phyloP scores from a whole-genome alignment of 2,888 invertebrate species.

The Hyposoter dolosus region DNA sequence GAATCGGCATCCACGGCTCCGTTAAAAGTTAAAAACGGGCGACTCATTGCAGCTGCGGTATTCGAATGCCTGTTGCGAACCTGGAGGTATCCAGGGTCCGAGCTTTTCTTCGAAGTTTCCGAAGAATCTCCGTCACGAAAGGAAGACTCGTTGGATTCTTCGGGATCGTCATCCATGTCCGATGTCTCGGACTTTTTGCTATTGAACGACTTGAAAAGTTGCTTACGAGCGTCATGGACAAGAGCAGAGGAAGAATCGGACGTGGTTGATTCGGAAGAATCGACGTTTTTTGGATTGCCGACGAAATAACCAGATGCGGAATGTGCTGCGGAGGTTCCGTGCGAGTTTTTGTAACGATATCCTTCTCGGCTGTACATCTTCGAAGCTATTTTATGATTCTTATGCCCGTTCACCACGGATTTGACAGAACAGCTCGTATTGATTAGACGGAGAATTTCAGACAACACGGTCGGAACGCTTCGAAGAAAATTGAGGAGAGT shows the following conservation, averaged over 20 bases:
- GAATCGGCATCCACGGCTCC: background rate
- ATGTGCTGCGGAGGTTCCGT: background rate
- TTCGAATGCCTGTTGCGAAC: background rate
- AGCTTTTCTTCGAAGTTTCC: background rate
- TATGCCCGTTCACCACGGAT: background rate
- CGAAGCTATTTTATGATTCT: background rate
- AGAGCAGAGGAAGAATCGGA: background rate
- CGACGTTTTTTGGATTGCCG: background rate
- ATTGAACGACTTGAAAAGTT: background rate
- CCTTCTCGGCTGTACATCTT: background rate
- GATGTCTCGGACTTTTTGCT: background rate
- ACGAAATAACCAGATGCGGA: background rate
- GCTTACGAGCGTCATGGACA: background rate
- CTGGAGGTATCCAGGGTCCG: background rate
- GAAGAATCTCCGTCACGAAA: background rate
- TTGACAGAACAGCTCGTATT: background rate
- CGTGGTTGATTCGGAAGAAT: background rate
- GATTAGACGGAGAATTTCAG: conserved; percentile 6
- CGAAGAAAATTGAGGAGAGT: conserved; percentile 16
- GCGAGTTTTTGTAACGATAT: background rate
- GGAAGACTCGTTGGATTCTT: background rate
- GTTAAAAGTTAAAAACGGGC: background rate
- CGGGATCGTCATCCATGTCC: background rate
- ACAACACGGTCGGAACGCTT: background rate
- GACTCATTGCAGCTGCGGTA: background rate